Base-by-base conservation (phyloP, 2,888 invertebrate genomes). In the Zeuzera pyrina region DNA sequence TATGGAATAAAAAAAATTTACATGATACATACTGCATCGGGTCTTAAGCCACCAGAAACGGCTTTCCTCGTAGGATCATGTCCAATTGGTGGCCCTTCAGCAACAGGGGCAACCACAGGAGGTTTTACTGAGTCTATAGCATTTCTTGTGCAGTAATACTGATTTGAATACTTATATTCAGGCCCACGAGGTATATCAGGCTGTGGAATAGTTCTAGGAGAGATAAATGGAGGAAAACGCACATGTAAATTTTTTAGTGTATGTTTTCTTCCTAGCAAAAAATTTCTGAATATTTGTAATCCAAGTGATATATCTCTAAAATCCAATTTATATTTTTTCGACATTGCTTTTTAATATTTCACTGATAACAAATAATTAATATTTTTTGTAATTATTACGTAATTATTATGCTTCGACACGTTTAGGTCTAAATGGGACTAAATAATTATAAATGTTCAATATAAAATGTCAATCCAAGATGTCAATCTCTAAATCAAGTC, bases 21-120 rank as follows among this genome's bases (percentile, higher is more conserved):
- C n/a, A n/a, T n/a, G 12, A 25, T 25, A 47, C 57, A 54, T 39
- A 68, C 69, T 37, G 46, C 29, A 23, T 61, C 55, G 10, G 66
- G 50, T 14, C 37, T 53, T 19, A 63, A 32, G 7, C 55, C 56
- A 12, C 57, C 58, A 2, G 41, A 15, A 15, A 33, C 5, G 5
- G 42, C 33, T 29, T 49, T 51, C 24, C 49, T 50, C 4, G 43
- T 48, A 4, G 49, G 50, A 36, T 58, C 51, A 27, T 30, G 38
- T 2, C 31, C 35, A 2, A 50, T 12, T 3, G 59, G 47, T 1
- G 59, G 59, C 1, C 67, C 68, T 43, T 59, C 57, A 2, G 64
- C 74, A 4, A 76, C 40, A 2, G 78, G 76, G 0, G 72, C 77
- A 4, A 77, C 55, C 1, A 79, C 60, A 0, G 81, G 79, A 1